Evolutionary conservation across 2,797 vertebrate genomes (phyloP), one percentile per base, ranked within the genome.

Genomic region (Crenichthys baileyi): DNA sequence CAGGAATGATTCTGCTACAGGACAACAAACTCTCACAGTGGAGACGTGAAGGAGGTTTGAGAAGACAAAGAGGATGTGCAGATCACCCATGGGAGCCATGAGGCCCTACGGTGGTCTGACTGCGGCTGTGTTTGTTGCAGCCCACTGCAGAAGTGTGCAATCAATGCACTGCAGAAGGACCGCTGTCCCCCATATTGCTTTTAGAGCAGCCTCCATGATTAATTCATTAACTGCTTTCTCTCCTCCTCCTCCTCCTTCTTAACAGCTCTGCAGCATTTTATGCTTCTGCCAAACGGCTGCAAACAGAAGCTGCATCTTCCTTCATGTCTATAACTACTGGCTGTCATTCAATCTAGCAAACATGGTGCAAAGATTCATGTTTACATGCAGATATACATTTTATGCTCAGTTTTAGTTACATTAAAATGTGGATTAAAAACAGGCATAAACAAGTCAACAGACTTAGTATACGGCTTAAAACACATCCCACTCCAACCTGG

Each of bases 121-220:
- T 15, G 70, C 58, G 70, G 63, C 51, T 72, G 39, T 72, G 39
- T 46, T 63, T 51, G 58, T 26, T 75, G 20, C 7, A 26, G 22
- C 44, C 70, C 68, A 55, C 26, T 81, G 86, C 70, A 73, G 87
- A 76, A 81, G 75, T 76, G 80, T 86, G 83, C 88, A 92, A 93
- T 93, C 92, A 72, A 94, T 93, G 90, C 84, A 76, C 78, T 85
- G 76, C 80, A 80, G 79, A 86, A 79, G 1, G 67, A 74, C 80
- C 77, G n/a, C 85, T 39, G 85, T 60, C 83, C 80, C 70, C 86
- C 81, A 67, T 72, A 75, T 50, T 76, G 88, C 91, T 90, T 84
- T 92, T 60, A 94, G 80, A 87, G 83, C 82, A 88, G 83, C 68
- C 12, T 24, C 56, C 91, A 95, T 95, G 87, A 94, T 91, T 94